Evolutionary conservation across 2,888 invertebrate genomes (phyloP), one percentile per base, ranked within the genome.

Genomic region (Timandra comae): DNA sequence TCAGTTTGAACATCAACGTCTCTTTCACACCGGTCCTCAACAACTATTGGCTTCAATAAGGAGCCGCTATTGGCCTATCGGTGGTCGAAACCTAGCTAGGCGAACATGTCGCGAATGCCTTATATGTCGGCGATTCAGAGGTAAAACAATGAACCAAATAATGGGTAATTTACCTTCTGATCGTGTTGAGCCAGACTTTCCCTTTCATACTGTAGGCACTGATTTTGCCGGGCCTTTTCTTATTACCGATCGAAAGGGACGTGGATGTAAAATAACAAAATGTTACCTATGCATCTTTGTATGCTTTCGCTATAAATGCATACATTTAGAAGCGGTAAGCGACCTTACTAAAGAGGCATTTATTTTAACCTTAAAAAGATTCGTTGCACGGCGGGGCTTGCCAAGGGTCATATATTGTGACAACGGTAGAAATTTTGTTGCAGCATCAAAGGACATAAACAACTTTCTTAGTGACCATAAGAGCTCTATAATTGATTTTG

Each of bases 381-480:
- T 61, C 26, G 41, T 56, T 2, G 30, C 59, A 2, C 48, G 58
- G 2, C 28, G 60, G 3, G 58, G 62, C 0, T 44, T 43, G 25
- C 59, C 61, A 7, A 7, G 13, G 7, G 54, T 56, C 24, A 44
- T 63, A 9, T 56, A 44, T 30, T 48, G 36, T 9, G 59, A 62
- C 20, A 58, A 56, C 32, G 61, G 58, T 0, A 40, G 46, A 1
- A 56, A 49, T 27, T 56, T 57, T 33, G 49, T 54, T 1, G 55
- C 44, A 0, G 49, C 50, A 1, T 41, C 42, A 11, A 55, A 49
- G 12, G 52, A 54, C 11, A 9, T 56, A 11, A 29, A 29, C 7
- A 3, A 13, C 8, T 52, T 59, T 41, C 21, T 49, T 12, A 38
- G 45, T 12, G 5, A 9, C n/a, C 36, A 41, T 24, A 0, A 10